Percentiles rank a stretch among this genome's conserved stretches.
Evolutionary conservation across 2,113 vertebrate genomes (phyloP).

Genomic region (Colossoma macropomum): DNA sequence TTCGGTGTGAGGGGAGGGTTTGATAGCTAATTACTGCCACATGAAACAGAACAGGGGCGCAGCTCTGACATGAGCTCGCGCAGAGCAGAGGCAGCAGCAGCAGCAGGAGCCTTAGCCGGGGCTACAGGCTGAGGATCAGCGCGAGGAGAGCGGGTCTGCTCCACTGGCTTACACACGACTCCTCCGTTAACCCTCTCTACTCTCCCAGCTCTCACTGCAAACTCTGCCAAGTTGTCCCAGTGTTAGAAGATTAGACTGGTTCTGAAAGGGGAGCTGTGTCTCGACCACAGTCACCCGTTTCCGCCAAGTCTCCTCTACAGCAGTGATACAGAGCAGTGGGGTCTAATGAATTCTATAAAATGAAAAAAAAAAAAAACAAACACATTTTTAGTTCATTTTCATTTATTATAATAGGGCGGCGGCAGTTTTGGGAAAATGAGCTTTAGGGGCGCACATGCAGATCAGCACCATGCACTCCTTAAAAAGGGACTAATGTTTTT

Average conservation of each 20-base stretch:
- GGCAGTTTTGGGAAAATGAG: too few relatives aligned
- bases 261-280: not conserved
- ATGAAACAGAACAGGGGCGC: constrained; percentile 65
- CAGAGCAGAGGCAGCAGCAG: constrained; percentile 36
- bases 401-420: too few relatives aligned
- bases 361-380: too few relatives aligned
- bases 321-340: not conserved
- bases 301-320: not conserved
- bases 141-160: constrained; percentile 36
- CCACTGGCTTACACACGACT: constrained; percentile 25
- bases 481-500: too few relatives aligned
- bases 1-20: constrained; percentile 57
- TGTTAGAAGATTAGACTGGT: not conserved
- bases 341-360: too few relatives aligned
- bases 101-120: constrained; percentile 62
- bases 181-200: constrained; percentile 13
- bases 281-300: not conserved
- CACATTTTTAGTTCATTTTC: too few relatives aligned
- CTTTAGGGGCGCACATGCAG: too few relatives aligned
- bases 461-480: too few relatives aligned
- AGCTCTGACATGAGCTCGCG: constrained; percentile 69
- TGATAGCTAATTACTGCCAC: constrained; percentile 71
- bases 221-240: not conserved
- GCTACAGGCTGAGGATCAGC: constrained; percentile 51
- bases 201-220: not conserved